Evolutionary conservation across 1,140 invertebrate genomes (phyloP), one percentile per base, ranked within the genome.

Genomic region (Neodiprion fabricii): DNA sequence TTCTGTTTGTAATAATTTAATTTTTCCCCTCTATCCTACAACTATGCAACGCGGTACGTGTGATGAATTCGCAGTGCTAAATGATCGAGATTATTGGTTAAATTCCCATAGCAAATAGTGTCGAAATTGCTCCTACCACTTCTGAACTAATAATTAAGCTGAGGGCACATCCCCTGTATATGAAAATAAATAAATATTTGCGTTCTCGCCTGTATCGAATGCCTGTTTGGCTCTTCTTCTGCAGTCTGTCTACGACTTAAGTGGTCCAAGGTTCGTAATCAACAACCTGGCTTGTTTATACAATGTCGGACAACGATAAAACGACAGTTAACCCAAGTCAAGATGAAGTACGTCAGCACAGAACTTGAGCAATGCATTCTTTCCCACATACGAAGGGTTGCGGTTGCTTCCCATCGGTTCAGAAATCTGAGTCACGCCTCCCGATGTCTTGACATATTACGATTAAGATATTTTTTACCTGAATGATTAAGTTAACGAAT

Each of bases 221-320:
- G n/a, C 11, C n/a, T 61, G 53, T 14, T 61, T 12, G 53, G n/a
- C 53, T 61, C 53, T 61, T 61, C 53, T 61, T 61, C 53, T 40
- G 28, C 28, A 11, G 53, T 61, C 53, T 61, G 11, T 69, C 21
- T 23, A 23, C 67, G 40, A 69, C 11, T 69, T 47, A 69, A 69
- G 67, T 69, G 67, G 53, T 61, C 40, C 67, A 12, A 21, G 12
- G 40, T 69, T 69, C 67, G 40, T 23, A 69, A 69, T 47, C 21
- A 69, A 5, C 40, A 40, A 40, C 28, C 5, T 11, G 21, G 67
- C 8, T 69, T 69, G 67, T 69, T 69, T 11, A 69, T 69, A 69
- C 67, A 69, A 69, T 69, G 67, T 69, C 9, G 67, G 67, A 69
- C 67, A 21, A 69, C 40, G 67, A 69, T 69, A 69, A 69, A 47